A percentile compares a stretch with the other conserved stretches of the same genome.
phyloP scores from a whole-genome alignment of 1,140 invertebrate species.

The Chironomus tepperi region DNA sequence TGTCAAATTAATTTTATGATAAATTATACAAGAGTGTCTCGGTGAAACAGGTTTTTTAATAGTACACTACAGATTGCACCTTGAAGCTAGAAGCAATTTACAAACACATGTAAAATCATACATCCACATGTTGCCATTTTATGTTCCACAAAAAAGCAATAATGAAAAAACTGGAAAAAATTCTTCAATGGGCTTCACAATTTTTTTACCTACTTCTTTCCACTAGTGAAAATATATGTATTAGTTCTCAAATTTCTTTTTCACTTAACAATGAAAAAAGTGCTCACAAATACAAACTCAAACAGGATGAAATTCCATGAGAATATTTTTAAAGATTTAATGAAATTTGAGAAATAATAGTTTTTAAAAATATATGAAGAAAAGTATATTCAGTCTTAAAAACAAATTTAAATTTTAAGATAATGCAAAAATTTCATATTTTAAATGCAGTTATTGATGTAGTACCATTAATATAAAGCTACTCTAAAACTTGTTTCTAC shows the following conservation, averaged over 20 bases:
- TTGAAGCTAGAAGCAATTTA: background rate
- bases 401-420: too few relatives aligned
- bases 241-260: constrained; percentile 8
- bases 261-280: background rate
- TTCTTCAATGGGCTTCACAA: constrained; percentile 14
- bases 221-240: background rate
- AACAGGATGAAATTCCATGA: constrained; percentile 1
- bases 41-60: constrained; percentile 16
- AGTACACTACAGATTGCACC: constrained; percentile 17
- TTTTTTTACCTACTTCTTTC: constrained; percentile 17
- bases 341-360: background rate
- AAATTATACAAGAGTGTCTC: too few relatives aligned
- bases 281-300: background rate
- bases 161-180: background rate
- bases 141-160: background rate
- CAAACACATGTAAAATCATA: background rate
- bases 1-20: background rate
- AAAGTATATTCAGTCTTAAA: too few relatives aligned
- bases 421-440: too few relatives aligned
- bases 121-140: constrained; percentile 6
- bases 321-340: background rate
- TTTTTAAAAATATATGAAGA: too few relatives aligned
- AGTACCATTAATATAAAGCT: too few relatives aligned
- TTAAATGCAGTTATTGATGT: too few relatives aligned
- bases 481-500: too few relatives aligned